These are phyloP conservation scores for Apis dorsata DNA, from an alignment of 1,140 invertebrate species.

Conservation along the genomic window DNA sequence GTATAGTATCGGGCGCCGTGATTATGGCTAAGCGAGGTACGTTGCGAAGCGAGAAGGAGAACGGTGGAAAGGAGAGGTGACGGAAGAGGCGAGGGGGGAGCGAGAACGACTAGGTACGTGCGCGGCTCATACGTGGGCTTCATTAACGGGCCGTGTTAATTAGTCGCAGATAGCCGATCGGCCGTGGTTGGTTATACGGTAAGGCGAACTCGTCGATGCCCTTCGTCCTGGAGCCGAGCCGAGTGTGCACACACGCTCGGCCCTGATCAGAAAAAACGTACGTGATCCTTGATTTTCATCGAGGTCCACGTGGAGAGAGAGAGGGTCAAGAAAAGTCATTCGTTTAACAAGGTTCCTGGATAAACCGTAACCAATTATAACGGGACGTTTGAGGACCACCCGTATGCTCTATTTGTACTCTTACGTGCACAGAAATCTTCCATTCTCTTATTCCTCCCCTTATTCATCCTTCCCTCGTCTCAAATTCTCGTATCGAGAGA, in stretches of 20 bases:
- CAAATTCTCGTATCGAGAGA: constrained; percentile 17
- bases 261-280: constrained; percentile 48
- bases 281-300: constrained; percentile 66
- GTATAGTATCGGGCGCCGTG: constrained; percentile 70
- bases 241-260: constrained; percentile 42
- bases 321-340: constrained; percentile 54
- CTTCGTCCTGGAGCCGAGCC: constrained; percentile 47
- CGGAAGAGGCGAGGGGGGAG: constrained; percentile 51
- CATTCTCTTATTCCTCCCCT: background rate
- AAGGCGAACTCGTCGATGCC: constrained; percentile 61
- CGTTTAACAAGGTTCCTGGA: constrained; percentile 56
- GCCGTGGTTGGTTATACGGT: constrained; percentile 55
- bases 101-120: constrained; percentile 58
- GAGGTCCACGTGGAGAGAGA: constrained; percentile 32
- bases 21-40: constrained; percentile 69
- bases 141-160: constrained; percentile 78
- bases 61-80: constrained; percentile 31
- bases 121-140: constrained; percentile 73
- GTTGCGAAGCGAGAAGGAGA: constrained; percentile 46
- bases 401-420: constrained; percentile 24
- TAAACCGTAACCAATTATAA: constrained; percentile 65
- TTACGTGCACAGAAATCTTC: too few species aligned
- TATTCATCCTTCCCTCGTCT: background rate
- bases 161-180: constrained; percentile 75
- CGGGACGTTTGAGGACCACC: constrained; percentile 43